These are phyloP conservation scores for Drosophila saltans DNA, from an alignment of 1,140 invertebrate genomes.

Conservation along the genomic window DNA sequence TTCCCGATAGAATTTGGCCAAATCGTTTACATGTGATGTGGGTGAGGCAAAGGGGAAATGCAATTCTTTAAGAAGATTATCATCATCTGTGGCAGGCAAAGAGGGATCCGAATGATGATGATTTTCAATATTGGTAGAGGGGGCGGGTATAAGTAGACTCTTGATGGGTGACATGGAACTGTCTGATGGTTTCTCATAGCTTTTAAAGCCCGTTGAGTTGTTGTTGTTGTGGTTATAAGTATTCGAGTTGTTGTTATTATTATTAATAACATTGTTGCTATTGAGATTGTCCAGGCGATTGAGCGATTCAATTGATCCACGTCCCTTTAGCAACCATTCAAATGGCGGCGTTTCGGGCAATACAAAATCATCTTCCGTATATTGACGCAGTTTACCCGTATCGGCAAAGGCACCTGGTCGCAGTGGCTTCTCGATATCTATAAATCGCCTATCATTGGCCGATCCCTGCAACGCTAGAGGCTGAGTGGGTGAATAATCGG, in stretches of 20 bases:
- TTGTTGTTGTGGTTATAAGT: slow-evolving; percentile 55
- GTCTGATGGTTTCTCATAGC: slow-evolving; percentile 64
- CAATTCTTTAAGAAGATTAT: slow-evolving; percentile 74
- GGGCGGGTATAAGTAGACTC: slow-evolving; percentile 72
- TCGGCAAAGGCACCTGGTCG: slow-evolving; percentile 89
- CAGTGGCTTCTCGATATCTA: slow-evolving; percentile 87
- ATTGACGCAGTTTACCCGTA: slow-evolving; percentile 81
- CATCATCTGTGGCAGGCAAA: slow-evolving; percentile 61
- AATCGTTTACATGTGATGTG: slow-evolving; percentile 85
- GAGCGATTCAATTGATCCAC: slow-evolving; percentile 73
- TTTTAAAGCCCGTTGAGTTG: slow-evolving; percentile 70
- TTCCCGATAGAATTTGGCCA: slow-evolving; percentile 91
- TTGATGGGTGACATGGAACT: slow-evolving; percentile 70
- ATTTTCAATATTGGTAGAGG: slow-evolving; percentile 30
- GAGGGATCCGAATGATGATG: slow-evolving; percentile 62
- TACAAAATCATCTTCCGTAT: slow-evolving; percentile 86
- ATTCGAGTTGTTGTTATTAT: slow-evolving; percentile 74
- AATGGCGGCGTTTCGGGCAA: slow-evolving; percentile 88
- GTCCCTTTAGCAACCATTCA: slow-evolving; percentile 85
- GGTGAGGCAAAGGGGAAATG: slow-evolving; percentile 86
- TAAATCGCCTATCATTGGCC: slow-evolving; percentile 54
- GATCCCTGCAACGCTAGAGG: slow-evolving; percentile 5
- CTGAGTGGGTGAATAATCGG: slow-evolving; percentile 52
- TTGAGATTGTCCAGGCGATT: slow-evolving; percentile 68
- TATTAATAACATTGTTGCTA: slow-evolving; percentile 44